A percentile compares a stretch with the other conserved stretches of the same genome.
Conservation (phyloP, 1,140 invertebrate genomes). For the Drosophila ohnishii region DNA sequence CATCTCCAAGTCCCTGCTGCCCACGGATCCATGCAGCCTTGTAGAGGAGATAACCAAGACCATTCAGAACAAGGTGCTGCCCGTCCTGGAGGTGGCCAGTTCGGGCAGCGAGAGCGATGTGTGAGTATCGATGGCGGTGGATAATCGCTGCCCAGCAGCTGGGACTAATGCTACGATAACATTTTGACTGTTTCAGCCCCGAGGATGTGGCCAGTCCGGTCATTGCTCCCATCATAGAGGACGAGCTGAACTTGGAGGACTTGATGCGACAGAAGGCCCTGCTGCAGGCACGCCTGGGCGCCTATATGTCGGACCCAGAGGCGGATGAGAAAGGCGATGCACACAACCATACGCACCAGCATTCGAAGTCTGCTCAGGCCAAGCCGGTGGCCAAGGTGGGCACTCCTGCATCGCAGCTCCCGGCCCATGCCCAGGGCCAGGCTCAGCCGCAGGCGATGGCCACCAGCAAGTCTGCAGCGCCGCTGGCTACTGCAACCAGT, state of each 20-base stretch:
- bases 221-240: conserved; percentile 88
- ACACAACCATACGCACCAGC: conserved; percentile 9
- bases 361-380: conserved; percentile 5
- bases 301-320: conserved; percentile 85
- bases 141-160: background rate
- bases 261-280: conserved; percentile 94
- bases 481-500: conserved; percentile 76
- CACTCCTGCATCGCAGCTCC: conserved; percentile 26
- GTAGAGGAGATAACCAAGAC: conserved; percentile 79
- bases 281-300: conserved; percentile 86
- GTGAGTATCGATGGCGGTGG: conserved; percentile 39
- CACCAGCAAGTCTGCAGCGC: conserved; percentile 60
- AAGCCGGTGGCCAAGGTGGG: conserved; percentile 16
- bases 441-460: conserved; percentile 30
- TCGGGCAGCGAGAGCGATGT: conserved; percentile 88
- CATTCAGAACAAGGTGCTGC: conserved; percentile 78
- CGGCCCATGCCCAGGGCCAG: conserved; percentile 5
- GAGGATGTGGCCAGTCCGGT: conserved; percentile 90
- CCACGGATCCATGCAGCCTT: conserved; percentile 75
- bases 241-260: conserved; percentile 94
- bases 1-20: conserved; percentile 55
- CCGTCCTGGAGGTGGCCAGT: conserved; percentile 86
- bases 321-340: conserved; percentile 57
- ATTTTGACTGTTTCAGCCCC: conserved; percentile 83
- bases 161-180: background rate